Conservation (phyloP, 1,140 invertebrate species). For the Leptinotarsa lineolata region DNA sequence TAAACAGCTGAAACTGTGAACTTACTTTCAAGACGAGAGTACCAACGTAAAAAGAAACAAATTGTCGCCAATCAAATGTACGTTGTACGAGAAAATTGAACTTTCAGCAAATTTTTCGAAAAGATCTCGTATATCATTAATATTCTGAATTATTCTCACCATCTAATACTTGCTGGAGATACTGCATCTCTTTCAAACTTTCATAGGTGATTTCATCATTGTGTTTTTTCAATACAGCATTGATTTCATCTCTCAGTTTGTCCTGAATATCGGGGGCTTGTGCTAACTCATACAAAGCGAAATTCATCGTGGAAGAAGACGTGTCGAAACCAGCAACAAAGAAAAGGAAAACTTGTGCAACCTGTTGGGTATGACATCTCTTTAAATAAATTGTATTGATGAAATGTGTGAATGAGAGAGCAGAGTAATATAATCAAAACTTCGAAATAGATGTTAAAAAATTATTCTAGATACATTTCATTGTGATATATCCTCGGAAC, state of each 20-base stretch:
- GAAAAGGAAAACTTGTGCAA: conserved; percentile 48
- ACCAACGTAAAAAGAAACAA: too few species aligned
- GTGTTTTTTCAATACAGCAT: conserved; percentile 56
- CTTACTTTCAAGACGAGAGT: too few species aligned
- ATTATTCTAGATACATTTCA: too few species aligned
- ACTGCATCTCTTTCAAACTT: conserved; percentile 62
- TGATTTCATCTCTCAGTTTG: conserved; percentile 58
- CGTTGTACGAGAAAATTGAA: too few species aligned
- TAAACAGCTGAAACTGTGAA: too few species aligned
- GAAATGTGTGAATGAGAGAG: too few species aligned
- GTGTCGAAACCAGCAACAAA: conserved; percentile 62
- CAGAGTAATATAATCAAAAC: too few species aligned
- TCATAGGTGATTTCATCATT: conserved; percentile 62
- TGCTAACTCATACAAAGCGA: conserved; percentile 59
- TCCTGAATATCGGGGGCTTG: conserved; percentile 58
- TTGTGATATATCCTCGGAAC: too few species aligned
- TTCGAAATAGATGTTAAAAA: too few species aligned
- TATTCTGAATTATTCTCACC: conserved; percentile 44
- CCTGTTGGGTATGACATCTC: neutral
- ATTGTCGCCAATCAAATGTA: too few species aligned
- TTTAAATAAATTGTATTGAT: too few species aligned
- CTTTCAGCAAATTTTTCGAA: too few species aligned
- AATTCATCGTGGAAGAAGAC: conserved; percentile 57
- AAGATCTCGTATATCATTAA: conserved; percentile 18
- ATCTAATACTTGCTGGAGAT: conserved; percentile 61